Evolutionary conservation across 2,113 vertebrate species (phyloP).

Genomic region (Empidonax alnorum): DNA sequence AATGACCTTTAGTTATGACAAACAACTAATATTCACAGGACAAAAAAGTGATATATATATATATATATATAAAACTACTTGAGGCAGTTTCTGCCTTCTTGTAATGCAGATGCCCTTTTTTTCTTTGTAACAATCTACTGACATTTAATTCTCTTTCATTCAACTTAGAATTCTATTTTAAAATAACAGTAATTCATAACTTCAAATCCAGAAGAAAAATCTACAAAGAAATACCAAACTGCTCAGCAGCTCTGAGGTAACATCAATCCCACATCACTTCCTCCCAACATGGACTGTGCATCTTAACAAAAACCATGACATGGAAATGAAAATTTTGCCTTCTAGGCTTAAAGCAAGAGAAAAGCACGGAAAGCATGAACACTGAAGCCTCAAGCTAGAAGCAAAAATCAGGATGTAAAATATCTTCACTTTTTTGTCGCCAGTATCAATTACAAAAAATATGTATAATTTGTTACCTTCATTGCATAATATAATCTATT

Average conservation of each 20-base stretch:
- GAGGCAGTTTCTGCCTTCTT: background rate
- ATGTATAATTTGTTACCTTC: fast-evolving
- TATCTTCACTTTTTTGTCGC: background rate
- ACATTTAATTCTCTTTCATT: background rate
- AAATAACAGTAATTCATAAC: background rate
- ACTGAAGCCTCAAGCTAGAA: background rate
- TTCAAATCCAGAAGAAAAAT: background rate
- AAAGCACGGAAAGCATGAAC: fast-evolving
- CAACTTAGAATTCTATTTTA: background rate
- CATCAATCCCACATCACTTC: fast-evolving
- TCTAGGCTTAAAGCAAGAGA: background rate
- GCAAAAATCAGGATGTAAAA: background rate
- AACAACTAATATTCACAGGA: background rate
- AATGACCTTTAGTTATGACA: fast-evolving
- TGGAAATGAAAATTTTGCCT: background rate
- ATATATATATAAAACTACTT: fast-evolving
- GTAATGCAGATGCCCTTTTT: background rate
- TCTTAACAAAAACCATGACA: fast-evolving
- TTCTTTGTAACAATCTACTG: fast-evolving
- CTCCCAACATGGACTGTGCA: fast-evolving
- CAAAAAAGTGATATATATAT: background rate
- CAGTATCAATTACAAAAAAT: background rate
- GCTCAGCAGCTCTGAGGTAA: background rate
- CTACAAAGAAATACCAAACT: too few species aligned
- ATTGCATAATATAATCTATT: fast-evolving